These are phyloP conservation scores for Aleiodes alternator DNA, from an alignment of 2,888 invertebrate genomes.

Conservation along the genomic window DNA sequence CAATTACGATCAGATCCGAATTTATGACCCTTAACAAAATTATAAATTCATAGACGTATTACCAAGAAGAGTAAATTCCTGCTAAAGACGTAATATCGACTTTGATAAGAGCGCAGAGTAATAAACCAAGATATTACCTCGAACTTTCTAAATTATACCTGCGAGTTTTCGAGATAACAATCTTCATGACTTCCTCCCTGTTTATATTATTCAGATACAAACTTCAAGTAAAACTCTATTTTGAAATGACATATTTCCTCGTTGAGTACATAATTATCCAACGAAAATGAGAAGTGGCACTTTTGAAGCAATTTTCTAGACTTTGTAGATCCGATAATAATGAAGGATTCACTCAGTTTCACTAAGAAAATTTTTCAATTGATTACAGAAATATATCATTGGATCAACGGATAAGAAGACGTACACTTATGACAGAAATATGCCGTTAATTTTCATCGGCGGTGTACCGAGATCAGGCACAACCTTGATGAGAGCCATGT, in stretches of 20 bases:
- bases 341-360: not conserved
- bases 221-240: no score
- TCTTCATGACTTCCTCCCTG: not conserved
- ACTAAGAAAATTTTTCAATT: slow-evolving; percentile 12
- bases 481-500: slow-evolving; percentile 97
- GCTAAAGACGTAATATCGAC: slow-evolving; percentile 24
- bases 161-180: not conserved
- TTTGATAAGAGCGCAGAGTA: slow-evolving; percentile 19
- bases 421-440: slow-evolving; percentile 88
- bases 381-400: slow-evolving; percentile 79
- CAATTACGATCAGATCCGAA: no score
- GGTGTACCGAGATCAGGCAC: slow-evolving; percentile 98
- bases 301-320: no score
- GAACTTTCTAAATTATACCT: slow-evolving; percentile 15
- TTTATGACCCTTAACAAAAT: not conserved
- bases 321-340: no score
- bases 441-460: slow-evolving; percentile 97
- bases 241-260: no score
- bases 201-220: slow-evolving; percentile 1
- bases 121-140: slow-evolving; percentile 23
- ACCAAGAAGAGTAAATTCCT: not conserved
- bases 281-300: no score
- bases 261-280: no score
- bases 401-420: slow-evolving; percentile 80
- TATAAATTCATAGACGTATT: slow-evolving; percentile 4